Base-by-base conservation (phyloP, 2,888 invertebrate genomes). In the Ephialtes manifestator region DNA sequence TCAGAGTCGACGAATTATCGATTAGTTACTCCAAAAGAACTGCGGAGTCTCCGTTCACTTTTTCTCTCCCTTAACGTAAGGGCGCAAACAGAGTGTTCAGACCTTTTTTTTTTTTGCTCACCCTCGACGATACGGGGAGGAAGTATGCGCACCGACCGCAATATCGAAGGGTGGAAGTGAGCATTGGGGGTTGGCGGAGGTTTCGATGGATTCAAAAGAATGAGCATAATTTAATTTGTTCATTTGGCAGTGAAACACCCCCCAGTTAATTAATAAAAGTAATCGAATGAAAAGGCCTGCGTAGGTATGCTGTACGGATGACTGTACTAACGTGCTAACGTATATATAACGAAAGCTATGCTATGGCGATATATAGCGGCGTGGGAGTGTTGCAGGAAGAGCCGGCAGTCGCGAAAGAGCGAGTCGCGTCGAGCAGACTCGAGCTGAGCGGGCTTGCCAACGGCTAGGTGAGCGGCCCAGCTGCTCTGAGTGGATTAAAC, bases 401-500 rank as follows among this genome's bases (percentile, higher is more conserved):
- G 63, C 55, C 58, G 77, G 53, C 48, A 55, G 68, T 75, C 31
- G 72, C 58, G 31, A 75, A 67, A 18, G 70, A 75, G 39, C 18
- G 68, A 60, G 24, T 24, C 39, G 72, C 55, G 63, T 53, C 18
- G 74, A 68, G 78, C 31, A 53, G 82, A 58, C 75, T 58, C 43
- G 81, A 76, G 86, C 77, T 72, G 87, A 65, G 81, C 85, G 74
- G 67, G 71, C 87, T 88, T 87, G 88, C 88, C 80, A 88, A 88
- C 89, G 88, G 89, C 91, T 24, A 92, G 91, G 90, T 91, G 92
- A 92, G 90, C 65, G 65, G 65, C 91, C 80, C 81, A 89, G 89
- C 89, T 88, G 88, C 90, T 90, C 90, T 91, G 90, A 92, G 92
- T 92, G 92, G 92, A 92, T 92, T 92, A 92, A 92, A 92, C 90